Evolutionary conservation across 2,888 invertebrate species (phyloP), one percentile per base, ranked within the genome.

Genomic region (Germaria angustata): DNA sequence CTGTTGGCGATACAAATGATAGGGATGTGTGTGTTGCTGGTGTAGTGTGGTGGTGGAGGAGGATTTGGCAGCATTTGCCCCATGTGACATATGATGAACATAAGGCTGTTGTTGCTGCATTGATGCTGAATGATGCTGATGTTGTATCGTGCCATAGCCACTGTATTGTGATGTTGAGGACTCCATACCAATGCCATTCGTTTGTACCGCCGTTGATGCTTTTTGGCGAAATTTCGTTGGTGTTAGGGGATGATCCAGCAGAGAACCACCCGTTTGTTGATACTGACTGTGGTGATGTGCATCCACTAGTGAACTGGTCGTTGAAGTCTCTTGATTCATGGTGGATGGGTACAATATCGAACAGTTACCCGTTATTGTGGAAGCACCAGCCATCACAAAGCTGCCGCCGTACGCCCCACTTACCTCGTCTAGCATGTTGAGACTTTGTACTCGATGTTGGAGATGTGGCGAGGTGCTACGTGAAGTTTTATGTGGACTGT

Each of bases 401-500:
- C 59, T 80, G 15, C 72, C 78, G 28, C 78, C 80, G 24, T 79
- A 85, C 28, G 80, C 81, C 24, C 86, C 86, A 39, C 86, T 86
- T 63, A 85, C 78, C 69, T 91, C 91, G 80, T 91, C 91, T 88
- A 91, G 88, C 84, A 91, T 84, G 87, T 90, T 91, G 78, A 90
- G 87, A 81, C 88, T 89, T 87, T 91, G 91, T 87, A 90, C 90
- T 86, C 91, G 87, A 85, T 90, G 91, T 86, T 90, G 90, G 82
- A 90, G 86, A 84, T 91, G 90, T 44, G 91, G 91, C 87, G 91
- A 91, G 82, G 90, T 91, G 87, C 91, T 91, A 77, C 91, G 89
- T 79, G 91, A 91, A 20, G 90, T 90, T 73, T 90, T 90, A 86
- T 91, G 91, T 51, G 91, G 91, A 87, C 91, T 91, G 75, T 91